These are phyloP conservation scores for Clarias macrocephalus DNA, from an alignment of 2,113 vertebrate genomes.

Conservation along the genomic window DNA sequence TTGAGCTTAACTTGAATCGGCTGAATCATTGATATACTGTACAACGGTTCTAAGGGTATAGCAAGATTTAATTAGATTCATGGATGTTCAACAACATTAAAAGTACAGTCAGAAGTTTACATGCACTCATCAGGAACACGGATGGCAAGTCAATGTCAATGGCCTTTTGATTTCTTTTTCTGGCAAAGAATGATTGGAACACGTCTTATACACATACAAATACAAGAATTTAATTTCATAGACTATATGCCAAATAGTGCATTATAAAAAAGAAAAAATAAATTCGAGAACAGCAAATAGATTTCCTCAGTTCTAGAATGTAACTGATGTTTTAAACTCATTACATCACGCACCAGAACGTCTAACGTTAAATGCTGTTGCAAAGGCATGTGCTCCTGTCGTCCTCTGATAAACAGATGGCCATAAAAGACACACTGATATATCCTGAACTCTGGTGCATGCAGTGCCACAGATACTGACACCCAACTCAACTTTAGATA, in stretches of 20 bases:
- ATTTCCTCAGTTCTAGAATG: not conserved
- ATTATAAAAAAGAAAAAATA: not conserved
- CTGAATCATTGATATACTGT: too few relatives aligned
- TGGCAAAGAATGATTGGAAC: too few relatives aligned
- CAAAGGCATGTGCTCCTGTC: conserved; percentile 10
- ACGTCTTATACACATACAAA: too few relatives aligned
- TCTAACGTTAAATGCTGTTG: not conserved
- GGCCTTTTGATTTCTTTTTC: too few relatives aligned
- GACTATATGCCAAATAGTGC: not conserved
- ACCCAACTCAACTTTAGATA: not conserved
- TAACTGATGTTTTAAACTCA: not conserved
- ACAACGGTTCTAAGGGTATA: too few relatives aligned
- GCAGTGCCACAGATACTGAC: not conserved
- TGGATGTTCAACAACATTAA: not conserved
- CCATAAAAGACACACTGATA: conserved; percentile 24
- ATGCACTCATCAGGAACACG: too few relatives aligned
- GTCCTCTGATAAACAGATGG: not conserved
- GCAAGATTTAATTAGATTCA: not conserved
- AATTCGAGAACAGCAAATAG: not conserved
- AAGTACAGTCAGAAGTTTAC: not conserved
- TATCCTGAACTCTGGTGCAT: not conserved
- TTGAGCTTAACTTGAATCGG: too few relatives aligned
- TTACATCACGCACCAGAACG: not conserved
- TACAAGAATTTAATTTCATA: too few relatives aligned
- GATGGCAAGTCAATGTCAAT: too few relatives aligned